Percentiles rank a stretch among this genome's conserved stretches.
Conservation (phyloP, 2,888 invertebrate species). For the Acleris emargana region DNA sequence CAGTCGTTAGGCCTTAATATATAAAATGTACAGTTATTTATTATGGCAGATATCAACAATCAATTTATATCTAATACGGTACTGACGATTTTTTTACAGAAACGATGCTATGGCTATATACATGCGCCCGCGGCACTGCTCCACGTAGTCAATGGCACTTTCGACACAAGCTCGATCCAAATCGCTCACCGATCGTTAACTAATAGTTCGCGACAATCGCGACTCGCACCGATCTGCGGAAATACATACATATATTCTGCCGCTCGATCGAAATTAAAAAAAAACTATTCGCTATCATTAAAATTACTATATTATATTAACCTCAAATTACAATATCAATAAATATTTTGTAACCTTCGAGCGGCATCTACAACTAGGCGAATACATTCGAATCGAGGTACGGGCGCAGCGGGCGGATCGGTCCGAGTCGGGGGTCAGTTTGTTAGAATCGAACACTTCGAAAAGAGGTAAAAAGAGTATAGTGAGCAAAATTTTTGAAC, state of each 20-base stretch:
- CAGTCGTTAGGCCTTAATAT: slow-evolving; percentile 82
- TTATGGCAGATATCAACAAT: slow-evolving; percentile 83
- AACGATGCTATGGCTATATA: slow-evolving; percentile 47
- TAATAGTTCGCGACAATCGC: slow-evolving; percentile 37
- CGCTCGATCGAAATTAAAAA: slow-evolving; percentile 48
- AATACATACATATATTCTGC: slow-evolving; percentile 27
- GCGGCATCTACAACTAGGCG: slow-evolving; percentile 50
- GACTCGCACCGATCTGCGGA: slow-evolving; percentile 42
- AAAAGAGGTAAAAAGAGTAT: slow-evolving; percentile 39
- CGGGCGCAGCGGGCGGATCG: slow-evolving; percentile 44
- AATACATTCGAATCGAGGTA: slow-evolving; percentile 51
- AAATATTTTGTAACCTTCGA: slow-evolving; percentile 54
- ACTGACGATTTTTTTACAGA: slow-evolving; percentile 52
- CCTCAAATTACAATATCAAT: slow-evolving; percentile 61
- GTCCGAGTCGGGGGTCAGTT: slow-evolving; percentile 42
- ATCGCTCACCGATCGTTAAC: slow-evolving; percentile 19
- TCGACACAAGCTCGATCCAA: slow-evolving; percentile 50
- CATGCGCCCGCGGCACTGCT: slow-evolving; percentile 52
- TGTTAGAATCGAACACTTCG: slow-evolving; percentile 39
- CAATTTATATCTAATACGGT: slow-evolving; percentile 72
- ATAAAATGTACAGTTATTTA: slow-evolving; percentile 79
- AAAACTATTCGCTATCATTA: slow-evolving; percentile 45
- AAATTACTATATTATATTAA: slow-evolving; percentile 45
- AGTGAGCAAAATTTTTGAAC: slow-evolving; percentile 50
- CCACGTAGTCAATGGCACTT: slow-evolving; percentile 64